Percentiles rank a stretch among this genome's conserved stretches.
Conservation (phyloP, 2,113 vertebrate species). For the Oncorhynchus tshawytscha region DNA sequence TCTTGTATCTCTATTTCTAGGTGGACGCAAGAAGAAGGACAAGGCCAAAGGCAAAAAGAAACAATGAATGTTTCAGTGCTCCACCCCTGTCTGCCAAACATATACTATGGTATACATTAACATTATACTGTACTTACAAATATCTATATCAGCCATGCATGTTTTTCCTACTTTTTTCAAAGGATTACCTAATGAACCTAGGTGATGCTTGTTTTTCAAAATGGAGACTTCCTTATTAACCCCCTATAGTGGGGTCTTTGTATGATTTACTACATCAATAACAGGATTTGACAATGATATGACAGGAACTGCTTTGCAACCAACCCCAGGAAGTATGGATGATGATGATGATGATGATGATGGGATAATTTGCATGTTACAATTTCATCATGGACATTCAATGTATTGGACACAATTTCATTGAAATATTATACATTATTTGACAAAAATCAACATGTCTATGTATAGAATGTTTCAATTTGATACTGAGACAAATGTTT, state of each 20-base stretch:
- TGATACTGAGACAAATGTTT: background rate
- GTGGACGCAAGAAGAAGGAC: constrained; percentile 13
- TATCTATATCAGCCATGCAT: background rate
- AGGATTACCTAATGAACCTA: background rate
- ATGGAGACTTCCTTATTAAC: background rate
- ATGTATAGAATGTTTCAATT: background rate
- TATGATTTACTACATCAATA: too few species aligned
- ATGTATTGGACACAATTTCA: background rate
- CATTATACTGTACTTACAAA: background rate
- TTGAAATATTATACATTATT: background rate
- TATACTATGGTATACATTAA: background rate
- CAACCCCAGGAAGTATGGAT: too few species aligned
- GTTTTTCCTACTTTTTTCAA: too few species aligned
- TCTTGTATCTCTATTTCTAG: constrained; percentile 2
- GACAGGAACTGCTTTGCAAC: too few species aligned
- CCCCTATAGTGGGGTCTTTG: background rate
- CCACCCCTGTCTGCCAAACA: background rate
- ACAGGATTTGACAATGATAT: too few species aligned
- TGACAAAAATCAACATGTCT: background rate
- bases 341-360: too few species aligned
- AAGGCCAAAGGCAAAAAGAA: constrained; percentile 27
- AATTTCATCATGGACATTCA: background rate
- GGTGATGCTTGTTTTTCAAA: background rate
- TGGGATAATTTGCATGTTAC: too few species aligned
- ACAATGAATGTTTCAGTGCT: background rate